Conservation (phyloP, 2,797 vertebrate genomes). For the Discoglossus pictus region DNA sequence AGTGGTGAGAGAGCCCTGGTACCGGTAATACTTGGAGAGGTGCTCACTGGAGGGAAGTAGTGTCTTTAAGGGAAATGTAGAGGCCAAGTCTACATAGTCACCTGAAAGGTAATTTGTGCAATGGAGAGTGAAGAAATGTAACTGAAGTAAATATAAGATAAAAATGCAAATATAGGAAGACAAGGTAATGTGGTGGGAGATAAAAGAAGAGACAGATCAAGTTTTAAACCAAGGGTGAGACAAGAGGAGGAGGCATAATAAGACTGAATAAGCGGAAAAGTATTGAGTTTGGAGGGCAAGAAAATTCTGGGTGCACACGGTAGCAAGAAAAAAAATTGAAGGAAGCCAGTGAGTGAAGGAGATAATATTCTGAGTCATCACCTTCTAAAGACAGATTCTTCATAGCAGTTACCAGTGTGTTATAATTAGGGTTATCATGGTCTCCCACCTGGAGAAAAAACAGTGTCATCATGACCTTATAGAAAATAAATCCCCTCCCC, state of each 20-base stretch:
- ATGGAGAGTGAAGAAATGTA: background rate
- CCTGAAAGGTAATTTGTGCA: slow-evolving; percentile 9
- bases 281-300: too few species aligned
- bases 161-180: too few species aligned
- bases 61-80: slow-evolving; percentile 76
- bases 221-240: too few species aligned
- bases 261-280: too few species aligned
- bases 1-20: slow-evolving; percentile 83
- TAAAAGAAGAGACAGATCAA: too few species aligned
- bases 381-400: slow-evolving; percentile 66
- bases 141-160: too few species aligned
- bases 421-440: slow-evolving; percentile 77
- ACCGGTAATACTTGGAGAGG: slow-evolving; percentile 78
- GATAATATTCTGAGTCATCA: slow-evolving; percentile 42
- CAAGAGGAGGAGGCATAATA: too few species aligned
- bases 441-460: slow-evolving; percentile 69
- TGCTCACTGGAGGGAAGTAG: slow-evolving; percentile 66
- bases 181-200: too few species aligned
- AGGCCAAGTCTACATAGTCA: slow-evolving; percentile 50
- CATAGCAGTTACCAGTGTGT: slow-evolving; percentile 71
- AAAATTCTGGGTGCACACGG: too few species aligned
- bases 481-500: background rate
- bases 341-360: too few species aligned
- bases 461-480: background rate
- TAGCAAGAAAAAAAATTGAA: too few species aligned